Base-by-base conservation (phyloP, 1,140 invertebrate species). In the Papilio machaon region DNA sequence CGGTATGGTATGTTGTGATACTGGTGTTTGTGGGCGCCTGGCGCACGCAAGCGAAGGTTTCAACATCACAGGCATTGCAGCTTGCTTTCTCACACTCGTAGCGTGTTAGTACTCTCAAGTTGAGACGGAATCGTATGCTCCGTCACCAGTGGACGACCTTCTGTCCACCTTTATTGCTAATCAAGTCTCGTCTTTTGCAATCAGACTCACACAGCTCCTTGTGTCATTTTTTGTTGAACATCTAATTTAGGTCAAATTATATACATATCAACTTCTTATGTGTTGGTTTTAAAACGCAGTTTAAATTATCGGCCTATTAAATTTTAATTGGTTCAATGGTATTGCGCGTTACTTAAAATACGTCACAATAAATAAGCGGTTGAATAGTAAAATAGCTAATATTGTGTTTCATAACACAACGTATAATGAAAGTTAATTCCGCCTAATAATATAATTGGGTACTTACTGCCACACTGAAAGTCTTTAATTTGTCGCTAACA, bases 141-240 rank as follows among this genome's bases (percentile, higher is more conserved):
- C 85, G 86, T 87, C 83, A 86, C 80, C 87, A 89, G 85, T 89
- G 88, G 91, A 84, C 88, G 90, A 92, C 92, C 92, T 94, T 92
- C 91, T 88, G 84, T 87, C 86, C 85, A 91, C 88, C 87, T 90
- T 91, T 92, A 91, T 92, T 92, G 91, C 91, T 92, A 90, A 90
- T 90, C 64, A 67, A 92, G 90, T 85, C 85, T 88, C 81, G 84
- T 86, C 81, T 93, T 92, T 92, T 90, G 90, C 91, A 93, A 93
- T 90, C 85, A 80, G 74, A 79, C 82, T 84, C 84, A 76, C 86
- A 85, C 86, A 23, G 83, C 85, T 88, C 86, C 88, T 90, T 89
- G 89, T 85, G 85, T 85, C 80, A 90, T 82, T 84, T 85, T 84
- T 81, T 77, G 80, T 73, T 80, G 81, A 80, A 80, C 30, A 67